Evolutionary conservation across 2,113 vertebrate genomes (phyloP), one percentile per base, ranked within the genome.

Genomic region (Amblyornis subalaris): DNA sequence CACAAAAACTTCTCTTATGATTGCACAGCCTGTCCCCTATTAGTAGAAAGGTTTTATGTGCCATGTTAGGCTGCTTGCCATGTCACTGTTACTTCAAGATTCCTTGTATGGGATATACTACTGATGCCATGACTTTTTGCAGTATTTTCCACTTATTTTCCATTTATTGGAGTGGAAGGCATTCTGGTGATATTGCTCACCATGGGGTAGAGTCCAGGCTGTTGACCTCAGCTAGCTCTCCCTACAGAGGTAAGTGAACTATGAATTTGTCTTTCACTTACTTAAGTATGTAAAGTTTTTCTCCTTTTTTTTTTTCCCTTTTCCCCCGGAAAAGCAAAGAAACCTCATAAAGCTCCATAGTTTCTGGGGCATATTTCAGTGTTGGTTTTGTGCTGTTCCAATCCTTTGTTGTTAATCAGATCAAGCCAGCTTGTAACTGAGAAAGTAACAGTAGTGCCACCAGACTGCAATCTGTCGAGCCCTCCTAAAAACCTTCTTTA

Each of bases 401-500:
- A 14, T 55, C 51, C 35, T 94, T 86, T 91, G 71, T 25, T 93
- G 35, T 75, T 81, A 81, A 88, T 88, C 84, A 73, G 65, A 94
- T 73, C 42, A 81, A 93, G 61, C 53, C 54, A 93, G 38, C 29
- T 78, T 92, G 67, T 78, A 57, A 45, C 61, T 58, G 75, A 86
- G 65, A 88, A 60, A 61, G 54, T 26, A 83, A 60, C 61, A 80
- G 78, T 81, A 51, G 51, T 92, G 72, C 42, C 54, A 95, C 36
- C 50, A 95, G 66, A 78, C 50, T 60, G 67, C 88, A 95, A 84
- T 94, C 65, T 94, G 54, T 81, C 89, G 91, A 69, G 16, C 28
- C 50, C 45, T 88, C 64, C 47, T 29, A 74, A 88, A 90, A 95
- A 65, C 16, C 45, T 62, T 45, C 36, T 93, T 86, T 67, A 48